Base-by-base conservation (phyloP, 1,140 invertebrate species). In the Aphaenogaster rudis region DNA sequence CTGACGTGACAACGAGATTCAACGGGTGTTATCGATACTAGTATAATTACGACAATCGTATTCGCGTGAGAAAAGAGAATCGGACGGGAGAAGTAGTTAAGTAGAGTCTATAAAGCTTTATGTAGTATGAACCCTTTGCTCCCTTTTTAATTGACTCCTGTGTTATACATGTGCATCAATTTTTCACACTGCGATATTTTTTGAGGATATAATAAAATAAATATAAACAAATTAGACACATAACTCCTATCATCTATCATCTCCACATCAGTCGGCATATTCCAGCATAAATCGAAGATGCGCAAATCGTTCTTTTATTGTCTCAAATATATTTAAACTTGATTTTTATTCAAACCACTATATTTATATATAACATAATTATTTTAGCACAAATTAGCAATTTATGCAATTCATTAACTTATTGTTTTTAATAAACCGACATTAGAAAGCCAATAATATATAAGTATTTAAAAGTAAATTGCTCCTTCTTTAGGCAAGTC, bases 1-100 rank as follows among this genome's bases (percentile, higher is more conserved):
- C 52, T 76, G 71, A 90, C 72, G 85, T 74, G 86, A 90, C 89
- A 87, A 59, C 77, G 72, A 84, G 77, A 90, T 52, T 87, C 77
- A 67, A 87, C 78, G 80, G 54, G 54, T 61, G 54, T 84, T 84
- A 76, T 74, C 80, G 69, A 84, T 84, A 84, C 69, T 17, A 63
- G 45, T 50, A 33, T 84, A 84, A 76, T 45, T 84, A 59, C 33
- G 36, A 48, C 42, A 61, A 84, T 13, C 11, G 28, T 48, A 45
- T 39, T 72, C 52, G 15, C 76, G 64, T 39, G 67, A 71, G 28
- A 11, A 39, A 42, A 21, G 63, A 82, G 28, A 42, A 39, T 57
- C 8, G 15, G 11, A 81, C 9, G 3, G 8, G n/a, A 42, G 28
- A 36, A n/a, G 15, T 1, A 59, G 3, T 76, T 39, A 36, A 76